Evolutionary conservation across 2,113 vertebrate genomes (phyloP).

Genomic region (Megaptera novaeangliae): DNA sequence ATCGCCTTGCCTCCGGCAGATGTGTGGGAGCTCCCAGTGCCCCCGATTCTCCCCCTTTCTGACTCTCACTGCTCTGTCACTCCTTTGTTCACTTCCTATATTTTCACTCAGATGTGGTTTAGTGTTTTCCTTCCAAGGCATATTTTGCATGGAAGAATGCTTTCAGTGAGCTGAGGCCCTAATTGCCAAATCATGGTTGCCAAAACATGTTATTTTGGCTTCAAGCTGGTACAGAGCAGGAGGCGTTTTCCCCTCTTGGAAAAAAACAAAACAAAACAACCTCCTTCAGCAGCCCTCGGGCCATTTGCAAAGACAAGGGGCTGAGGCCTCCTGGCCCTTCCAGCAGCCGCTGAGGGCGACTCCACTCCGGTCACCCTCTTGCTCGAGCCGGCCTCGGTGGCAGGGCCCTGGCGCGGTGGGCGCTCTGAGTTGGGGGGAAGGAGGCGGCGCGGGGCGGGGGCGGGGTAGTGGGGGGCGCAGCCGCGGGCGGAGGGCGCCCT

Average conservation of each 20-base stretch:
- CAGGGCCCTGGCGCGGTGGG: not conserved
- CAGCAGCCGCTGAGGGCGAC: not conserved
- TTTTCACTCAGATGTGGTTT: slow-evolving; percentile 71
- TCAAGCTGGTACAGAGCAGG: slow-evolving; percentile 55
- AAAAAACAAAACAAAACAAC: not conserved
- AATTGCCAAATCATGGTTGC: slow-evolving; percentile 73
- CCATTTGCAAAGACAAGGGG: slow-evolving; percentile 41
- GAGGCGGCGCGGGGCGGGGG: not conserved
- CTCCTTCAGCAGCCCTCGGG: slow-evolving; percentile 50
- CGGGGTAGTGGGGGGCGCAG: not conserved
- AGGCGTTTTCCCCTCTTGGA: slow-evolving; percentile 15
- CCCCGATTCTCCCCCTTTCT: not conserved
- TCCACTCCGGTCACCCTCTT: not conserved
- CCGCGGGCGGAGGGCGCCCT: not conserved
- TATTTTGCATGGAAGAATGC: slow-evolving; percentile 74
- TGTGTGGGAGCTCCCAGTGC: not conserved
- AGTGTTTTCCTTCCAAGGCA: slow-evolving; percentile 66
- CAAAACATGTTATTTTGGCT: slow-evolving; percentile 76
- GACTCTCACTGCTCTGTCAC: slow-evolving; percentile 27
- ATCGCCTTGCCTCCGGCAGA: not conserved
- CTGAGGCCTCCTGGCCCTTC: not conserved
- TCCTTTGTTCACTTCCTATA: slow-evolving; percentile 64
- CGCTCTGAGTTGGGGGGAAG: not conserved
- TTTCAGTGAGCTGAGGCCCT: slow-evolving; percentile 65
- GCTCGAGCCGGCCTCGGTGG: not conserved